Evolutionary conservation across 1,140 invertebrate species (phyloP).

Genomic region (Eubasilissa regina): DNA sequence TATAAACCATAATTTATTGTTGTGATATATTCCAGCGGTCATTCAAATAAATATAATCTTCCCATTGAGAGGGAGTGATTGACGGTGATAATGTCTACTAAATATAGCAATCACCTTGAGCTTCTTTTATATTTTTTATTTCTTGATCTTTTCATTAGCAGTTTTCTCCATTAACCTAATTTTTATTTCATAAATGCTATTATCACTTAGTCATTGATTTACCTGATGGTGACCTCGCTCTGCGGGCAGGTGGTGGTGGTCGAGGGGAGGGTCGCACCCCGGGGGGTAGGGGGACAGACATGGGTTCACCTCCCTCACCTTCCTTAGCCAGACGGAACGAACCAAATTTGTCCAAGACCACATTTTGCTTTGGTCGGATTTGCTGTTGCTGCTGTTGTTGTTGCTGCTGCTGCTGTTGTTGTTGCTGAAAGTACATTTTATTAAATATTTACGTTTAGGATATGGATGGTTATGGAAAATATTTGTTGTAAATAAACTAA

Average conservation of each 20-base stretch:
- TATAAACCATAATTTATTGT: too few relatives aligned
- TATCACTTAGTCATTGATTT: conserved; percentile 55
- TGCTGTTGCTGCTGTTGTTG: conserved; percentile 27
- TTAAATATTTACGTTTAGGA: not conserved
- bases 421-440: not conserved
- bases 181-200: too few relatives aligned
- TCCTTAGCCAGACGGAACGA: conserved; percentile 75
- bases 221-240: conserved; percentile 63
- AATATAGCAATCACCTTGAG: too few relatives aligned
- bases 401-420: not conserved
- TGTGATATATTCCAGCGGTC: too few relatives aligned
- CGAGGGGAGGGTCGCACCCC: conserved; percentile 64
- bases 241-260: conserved; percentile 70
- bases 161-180: too few relatives aligned
- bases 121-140: too few relatives aligned
- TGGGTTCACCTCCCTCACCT: conserved; percentile 66
- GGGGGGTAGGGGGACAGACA: conserved; percentile 61
- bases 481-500: conserved; percentile 33
- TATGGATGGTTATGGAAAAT: not conserved
- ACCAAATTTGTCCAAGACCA: conserved; percentile 79
- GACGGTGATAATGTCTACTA: too few relatives aligned
- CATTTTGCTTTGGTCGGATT: conserved; percentile 64
- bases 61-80: too few relatives aligned
- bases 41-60: too few relatives aligned
- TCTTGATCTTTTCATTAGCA: too few relatives aligned